These are phyloP conservation scores for Allobates femoralis DNA, from an alignment of 2,797 vertebrate genomes.

Conservation along the genomic window DNA sequence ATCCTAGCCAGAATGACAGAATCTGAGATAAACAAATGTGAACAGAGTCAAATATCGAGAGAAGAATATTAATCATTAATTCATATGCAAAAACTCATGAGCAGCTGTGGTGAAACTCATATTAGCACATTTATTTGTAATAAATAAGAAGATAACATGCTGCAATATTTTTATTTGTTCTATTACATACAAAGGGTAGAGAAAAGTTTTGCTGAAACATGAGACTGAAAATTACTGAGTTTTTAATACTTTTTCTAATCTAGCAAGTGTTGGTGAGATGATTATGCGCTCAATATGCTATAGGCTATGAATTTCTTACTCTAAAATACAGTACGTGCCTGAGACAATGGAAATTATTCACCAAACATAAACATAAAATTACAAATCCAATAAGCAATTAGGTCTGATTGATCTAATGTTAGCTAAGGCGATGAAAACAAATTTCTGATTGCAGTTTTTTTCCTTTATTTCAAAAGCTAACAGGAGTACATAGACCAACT, in stretches of 20 bases:
- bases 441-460: neutral
- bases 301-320: neutral
- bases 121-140: no score
- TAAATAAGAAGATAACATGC: no score
- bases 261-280: neutral
- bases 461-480: neutral
- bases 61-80: no score
- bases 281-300: neutral
- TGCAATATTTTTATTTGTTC: no score
- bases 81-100: no score
- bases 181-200: no score
- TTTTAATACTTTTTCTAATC: neutral
- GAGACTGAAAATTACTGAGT: no score
- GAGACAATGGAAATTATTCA: conserved; percentile 7
- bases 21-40: no score
- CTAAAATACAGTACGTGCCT: neutral
- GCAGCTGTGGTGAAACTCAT: no score
- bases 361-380: conserved; percentile 6
- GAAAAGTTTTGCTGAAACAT: no score
- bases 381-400: conserved; percentile 14
- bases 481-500: neutral
- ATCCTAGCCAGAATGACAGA: no score
- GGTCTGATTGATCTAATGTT: conserved; percentile 16
- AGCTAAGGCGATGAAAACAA: conserved; percentile 16
- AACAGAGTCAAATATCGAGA: no score